Evolutionary conservation across 2,888 invertebrate species (phyloP).

Genomic region (Drosophila koepferae): DNA sequence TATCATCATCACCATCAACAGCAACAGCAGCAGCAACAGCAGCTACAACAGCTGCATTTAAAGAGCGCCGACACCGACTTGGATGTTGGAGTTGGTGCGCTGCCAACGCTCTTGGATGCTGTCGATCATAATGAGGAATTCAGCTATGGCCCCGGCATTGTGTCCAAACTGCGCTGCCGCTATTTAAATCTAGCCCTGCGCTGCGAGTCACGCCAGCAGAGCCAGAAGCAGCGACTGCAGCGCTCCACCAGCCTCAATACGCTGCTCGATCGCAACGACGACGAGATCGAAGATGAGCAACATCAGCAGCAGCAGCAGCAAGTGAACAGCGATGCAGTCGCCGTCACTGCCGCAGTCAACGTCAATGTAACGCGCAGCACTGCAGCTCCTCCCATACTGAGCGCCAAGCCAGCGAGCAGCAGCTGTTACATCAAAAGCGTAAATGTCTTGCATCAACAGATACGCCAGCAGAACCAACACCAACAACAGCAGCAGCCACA

Average conservation of each 20-base stretch:
- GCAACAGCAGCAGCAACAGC: constrained; percentile 23
- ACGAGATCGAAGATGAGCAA: constrained; percentile 77
- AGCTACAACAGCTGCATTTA: constrained; percentile 29
- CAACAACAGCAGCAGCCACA: background rate
- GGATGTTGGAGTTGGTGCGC: constrained; percentile 26
- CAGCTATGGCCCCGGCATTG: constrained; percentile 96
- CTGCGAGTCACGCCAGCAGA: constrained; percentile 88
- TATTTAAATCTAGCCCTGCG: constrained; percentile 94
- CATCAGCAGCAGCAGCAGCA: constrained; percentile 29
- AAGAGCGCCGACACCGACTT: constrained; percentile 36
- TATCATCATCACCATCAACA: constrained; percentile 28
- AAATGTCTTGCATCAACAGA: constrained; percentile 42
- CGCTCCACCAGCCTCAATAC: constrained; percentile 94
- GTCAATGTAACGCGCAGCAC: constrained; percentile 7
- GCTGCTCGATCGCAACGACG: constrained; percentile 89
- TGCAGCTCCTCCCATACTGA: constrained; percentile 55
- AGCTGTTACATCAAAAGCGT: constrained; percentile 51
- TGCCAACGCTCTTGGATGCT: constrained; percentile 81
- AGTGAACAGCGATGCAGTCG: background rate
- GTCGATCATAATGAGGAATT: constrained; percentile 89
- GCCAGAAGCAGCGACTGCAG: constrained; percentile 88
- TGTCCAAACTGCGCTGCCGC: constrained; percentile 93
- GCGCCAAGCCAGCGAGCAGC: constrained; percentile 50
- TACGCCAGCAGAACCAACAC: constrained; percentile 19
- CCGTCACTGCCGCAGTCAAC: constrained; percentile 4